These are phyloP conservation scores for Scaptomyza tumidula DNA, from an alignment of 2,888 invertebrate genomes.

Conservation along the genomic window DNA sequence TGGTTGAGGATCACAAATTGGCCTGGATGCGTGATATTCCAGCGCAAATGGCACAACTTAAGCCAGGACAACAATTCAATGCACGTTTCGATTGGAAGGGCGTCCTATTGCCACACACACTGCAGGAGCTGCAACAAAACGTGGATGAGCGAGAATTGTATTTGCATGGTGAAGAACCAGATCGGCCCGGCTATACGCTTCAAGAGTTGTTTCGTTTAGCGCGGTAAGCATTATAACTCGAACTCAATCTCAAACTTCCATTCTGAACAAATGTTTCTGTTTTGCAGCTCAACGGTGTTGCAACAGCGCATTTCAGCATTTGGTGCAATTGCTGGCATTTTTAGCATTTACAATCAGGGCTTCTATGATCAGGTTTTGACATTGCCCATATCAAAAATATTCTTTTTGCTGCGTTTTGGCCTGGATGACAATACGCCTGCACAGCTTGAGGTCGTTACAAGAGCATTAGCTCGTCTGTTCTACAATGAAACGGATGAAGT, in stretches of 20 bases:
- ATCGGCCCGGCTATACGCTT: constrained; percentile 94
- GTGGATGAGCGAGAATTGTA: constrained; percentile 88
- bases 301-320: constrained; percentile 94
- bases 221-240: constrained; percentile 83
- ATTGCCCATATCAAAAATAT: constrained; percentile 90
- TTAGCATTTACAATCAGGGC: constrained; percentile 90
- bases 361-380: constrained; percentile 91
- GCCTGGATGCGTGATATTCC: constrained; percentile 92
- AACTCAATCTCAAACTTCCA: too few relatives aligned
- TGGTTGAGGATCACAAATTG: constrained; percentile 93
- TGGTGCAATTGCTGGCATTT: constrained; percentile 91
- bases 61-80: constrained; percentile 88
- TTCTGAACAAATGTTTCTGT: not conserved
- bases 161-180: constrained; percentile 97
- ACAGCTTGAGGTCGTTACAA: constrained; percentile 90
- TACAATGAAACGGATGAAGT: constrained; percentile 92
- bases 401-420: constrained; percentile 92
- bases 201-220: constrained; percentile 94
- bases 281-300: constrained; percentile 88
- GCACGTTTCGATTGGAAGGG: constrained; percentile 94
- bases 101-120: constrained; percentile 89
- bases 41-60: constrained; percentile 86
- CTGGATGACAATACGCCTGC: constrained; percentile 92
- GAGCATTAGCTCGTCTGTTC: constrained; percentile 90
- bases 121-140: constrained; percentile 81